Evolutionary conservation across 2,113 vertebrate species (phyloP).

Genomic region (Oxyura jamaicensis): DNA sequence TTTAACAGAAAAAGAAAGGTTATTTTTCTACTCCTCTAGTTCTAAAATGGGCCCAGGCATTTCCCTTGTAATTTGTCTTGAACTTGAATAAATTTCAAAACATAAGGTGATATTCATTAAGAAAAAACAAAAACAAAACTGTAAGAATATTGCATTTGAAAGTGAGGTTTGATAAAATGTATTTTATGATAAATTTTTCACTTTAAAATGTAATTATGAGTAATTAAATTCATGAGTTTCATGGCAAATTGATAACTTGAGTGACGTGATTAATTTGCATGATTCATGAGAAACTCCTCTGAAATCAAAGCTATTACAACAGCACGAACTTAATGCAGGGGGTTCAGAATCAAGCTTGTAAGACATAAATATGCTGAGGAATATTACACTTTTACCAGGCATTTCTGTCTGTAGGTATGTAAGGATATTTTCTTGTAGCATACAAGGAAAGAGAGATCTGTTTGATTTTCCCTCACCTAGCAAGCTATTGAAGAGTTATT

Average conservation of each 20-base stretch:
- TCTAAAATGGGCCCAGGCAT: not conserved
- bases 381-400: not conserved
- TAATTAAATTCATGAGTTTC: conserved; percentile 30
- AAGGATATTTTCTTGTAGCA: not conserved
- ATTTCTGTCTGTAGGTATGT: not conserved
- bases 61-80: not conserved
- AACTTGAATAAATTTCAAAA: not conserved
- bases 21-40: not conserved
- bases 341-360: not conserved
- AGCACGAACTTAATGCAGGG: rapidly evolving
- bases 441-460: not conserved
- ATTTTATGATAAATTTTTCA: not conserved
- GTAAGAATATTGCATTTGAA: not conserved
- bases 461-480: not conserved
- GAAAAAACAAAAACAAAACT: not conserved
- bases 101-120: not conserved
- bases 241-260: conserved; percentile 6
- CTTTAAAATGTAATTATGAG: conserved; percentile 9
- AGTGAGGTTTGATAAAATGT: not conserved
- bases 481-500: not conserved
- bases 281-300: not conserved
- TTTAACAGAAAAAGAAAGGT: not conserved
- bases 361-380: not conserved
- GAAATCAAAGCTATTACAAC: not conserved
- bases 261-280: not conserved